Percentiles rank a stretch among this genome's conserved stretches.
Conservation (phyloP, 2,888 invertebrate species). For the Harpalus rufipes region DNA sequence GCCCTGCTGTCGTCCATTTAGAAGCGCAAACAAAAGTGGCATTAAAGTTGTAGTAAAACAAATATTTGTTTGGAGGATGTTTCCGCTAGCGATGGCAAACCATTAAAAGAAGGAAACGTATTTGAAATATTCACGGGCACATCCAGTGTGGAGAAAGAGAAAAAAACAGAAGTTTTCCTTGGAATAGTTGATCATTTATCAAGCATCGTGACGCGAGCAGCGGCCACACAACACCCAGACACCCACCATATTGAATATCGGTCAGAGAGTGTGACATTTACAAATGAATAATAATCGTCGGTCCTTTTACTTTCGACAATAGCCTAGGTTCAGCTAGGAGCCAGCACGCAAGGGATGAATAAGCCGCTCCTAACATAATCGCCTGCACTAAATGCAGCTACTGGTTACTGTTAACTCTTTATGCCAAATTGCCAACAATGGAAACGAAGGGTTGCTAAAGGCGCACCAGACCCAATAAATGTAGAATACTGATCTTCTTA, state of each 20-base stretch:
- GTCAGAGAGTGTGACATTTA: constrained; percentile 77
- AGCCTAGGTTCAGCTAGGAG: constrained; percentile 70
- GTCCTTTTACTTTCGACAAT: constrained; percentile 77
- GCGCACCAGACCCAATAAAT: background rate
- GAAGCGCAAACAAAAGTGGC: constrained; percentile 42
- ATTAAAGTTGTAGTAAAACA: constrained; percentile 47
- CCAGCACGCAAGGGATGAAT: constrained; percentile 66
- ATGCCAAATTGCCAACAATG: background rate
- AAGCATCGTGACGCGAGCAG: constrained; percentile 75
- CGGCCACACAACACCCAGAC: constrained; percentile 75
- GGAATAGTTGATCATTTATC: constrained; percentile 78
- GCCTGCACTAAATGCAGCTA: constrained; percentile 39
- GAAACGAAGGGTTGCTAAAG: background rate
- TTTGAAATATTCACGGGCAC: constrained; percentile 62
- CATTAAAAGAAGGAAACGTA: constrained; percentile 58
- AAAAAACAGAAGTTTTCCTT: constrained; percentile 75
- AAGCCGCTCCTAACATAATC: constrained; percentile 45
- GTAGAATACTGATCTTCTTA: too few relatives aligned
- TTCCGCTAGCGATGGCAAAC: constrained; percentile 12
- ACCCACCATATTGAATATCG: constrained; percentile 78
- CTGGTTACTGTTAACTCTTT: constrained; percentile 24
- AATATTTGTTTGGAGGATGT: constrained; percentile 16
- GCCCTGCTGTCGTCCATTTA: constrained; percentile 12
- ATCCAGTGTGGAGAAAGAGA: constrained; percentile 27
- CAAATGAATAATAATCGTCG: constrained; percentile 78